These are phyloP conservation scores for Cheilosia vernalis DNA, from an alignment of 2,888 invertebrate genomes.

Conservation along the genomic window DNA sequence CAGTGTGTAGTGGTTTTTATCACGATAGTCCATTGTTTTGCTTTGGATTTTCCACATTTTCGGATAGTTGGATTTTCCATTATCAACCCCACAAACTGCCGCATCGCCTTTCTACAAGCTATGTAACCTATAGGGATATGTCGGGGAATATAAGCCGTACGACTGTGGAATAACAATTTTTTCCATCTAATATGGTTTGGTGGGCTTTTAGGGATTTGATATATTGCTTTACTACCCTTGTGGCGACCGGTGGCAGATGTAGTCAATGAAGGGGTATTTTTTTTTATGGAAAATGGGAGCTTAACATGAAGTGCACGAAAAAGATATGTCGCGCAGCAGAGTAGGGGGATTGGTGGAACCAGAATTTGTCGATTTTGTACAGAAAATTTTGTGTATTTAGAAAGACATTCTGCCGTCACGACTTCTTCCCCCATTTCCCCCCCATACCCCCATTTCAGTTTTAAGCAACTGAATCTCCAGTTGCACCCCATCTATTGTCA, in stretches of 20 bases:
- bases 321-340: too few relatives aligned
- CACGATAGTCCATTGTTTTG: slow-evolving; percentile 11
- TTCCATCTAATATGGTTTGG: background rate
- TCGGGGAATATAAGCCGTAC: slow-evolving; percentile 28
- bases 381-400: background rate
- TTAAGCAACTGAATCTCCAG: too few relatives aligned
- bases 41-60: slow-evolving; percentile 34
- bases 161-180: slow-evolving; percentile 40
- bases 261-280: slow-evolving; percentile 32
- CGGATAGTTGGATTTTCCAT: slow-evolving; percentile 22
- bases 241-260: slow-evolving; percentile 25
- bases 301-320: slow-evolving; percentile 14
- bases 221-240: slow-evolving; percentile 6
- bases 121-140: slow-evolving; percentile 23
- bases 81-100: background rate
- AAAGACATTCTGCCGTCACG: too few relatives aligned
- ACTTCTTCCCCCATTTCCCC: too few relatives aligned
- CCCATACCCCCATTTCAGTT: too few relatives aligned
- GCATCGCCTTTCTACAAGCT: background rate
- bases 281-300: slow-evolving; percentile 32
- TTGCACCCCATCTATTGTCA: too few relatives aligned
- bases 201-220: slow-evolving; percentile 27
- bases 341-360: too few relatives aligned
- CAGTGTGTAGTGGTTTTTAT: slow-evolving; percentile 8
- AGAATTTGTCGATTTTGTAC: background rate